phyloP scores from a whole-genome alignment of 1,140 invertebrate genomes.

The Rhopalosiphum maidis region DNA sequence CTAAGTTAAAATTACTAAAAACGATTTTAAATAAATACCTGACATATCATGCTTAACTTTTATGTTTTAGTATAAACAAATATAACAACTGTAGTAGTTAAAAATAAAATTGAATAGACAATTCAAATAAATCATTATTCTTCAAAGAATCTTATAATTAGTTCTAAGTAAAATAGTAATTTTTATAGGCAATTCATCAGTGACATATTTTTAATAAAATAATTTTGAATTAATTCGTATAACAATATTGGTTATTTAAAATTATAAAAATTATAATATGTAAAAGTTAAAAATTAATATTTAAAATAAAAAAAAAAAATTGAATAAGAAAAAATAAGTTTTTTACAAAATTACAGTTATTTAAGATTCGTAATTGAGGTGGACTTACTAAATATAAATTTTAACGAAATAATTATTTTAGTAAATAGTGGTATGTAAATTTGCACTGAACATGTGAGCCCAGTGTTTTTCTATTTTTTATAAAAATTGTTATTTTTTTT shows the following conservation, averaged over 20 bases:
- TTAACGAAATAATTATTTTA: no score
- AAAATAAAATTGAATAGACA: background rate
- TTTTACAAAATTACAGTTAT: background rate
- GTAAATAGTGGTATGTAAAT: no score
- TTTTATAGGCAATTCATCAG: background rate
- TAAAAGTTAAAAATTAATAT: background rate
- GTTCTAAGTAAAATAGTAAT: background rate
- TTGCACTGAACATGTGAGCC: no score
- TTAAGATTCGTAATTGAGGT: background rate
- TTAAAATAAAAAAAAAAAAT: no score
- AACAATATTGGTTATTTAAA: background rate
- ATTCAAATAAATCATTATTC: background rate
- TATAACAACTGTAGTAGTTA: no score
- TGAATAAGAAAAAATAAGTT: no score
- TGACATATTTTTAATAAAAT: background rate
- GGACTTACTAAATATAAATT: no score
- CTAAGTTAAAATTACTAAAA: background rate
- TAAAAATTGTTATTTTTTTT: background rate
- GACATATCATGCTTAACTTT: background rate
- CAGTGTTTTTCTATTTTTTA: no score
- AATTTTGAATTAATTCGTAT: background rate
- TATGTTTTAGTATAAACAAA: background rate
- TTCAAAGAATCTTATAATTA: background rate
- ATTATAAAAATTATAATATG: background rate
- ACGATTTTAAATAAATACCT: background rate